These are phyloP conservation scores for Phaetusa simplex DNA, from an alignment of 2,113 vertebrate species.

Conservation along the genomic window DNA sequence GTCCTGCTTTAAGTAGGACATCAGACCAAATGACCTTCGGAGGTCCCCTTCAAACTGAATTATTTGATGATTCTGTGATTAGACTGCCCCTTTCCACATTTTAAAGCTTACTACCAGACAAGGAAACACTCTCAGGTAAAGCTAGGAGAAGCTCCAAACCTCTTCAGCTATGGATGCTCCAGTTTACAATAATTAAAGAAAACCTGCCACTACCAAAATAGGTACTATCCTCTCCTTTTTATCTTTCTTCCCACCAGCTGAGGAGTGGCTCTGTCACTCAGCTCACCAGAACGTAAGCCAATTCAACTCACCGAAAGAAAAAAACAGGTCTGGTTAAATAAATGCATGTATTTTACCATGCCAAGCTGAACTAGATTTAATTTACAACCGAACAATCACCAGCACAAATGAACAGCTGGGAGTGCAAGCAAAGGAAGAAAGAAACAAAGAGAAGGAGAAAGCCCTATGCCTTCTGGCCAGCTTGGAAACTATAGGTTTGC, in stretches of 20 bases:
- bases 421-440: background rate
- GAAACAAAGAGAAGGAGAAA: background rate
- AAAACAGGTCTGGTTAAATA: background rate
- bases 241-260: background rate
- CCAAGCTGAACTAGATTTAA: background rate
- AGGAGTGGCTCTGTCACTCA: background rate
- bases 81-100: background rate
- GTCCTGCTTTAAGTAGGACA: background rate
- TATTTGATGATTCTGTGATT: background rate
- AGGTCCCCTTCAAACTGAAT: background rate
- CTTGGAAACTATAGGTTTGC: background rate
- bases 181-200: background rate
- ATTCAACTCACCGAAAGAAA: background rate
- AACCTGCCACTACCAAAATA: background rate
- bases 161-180: background rate
- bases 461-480: background rate
- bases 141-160: background rate
- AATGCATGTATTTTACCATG: background rate
- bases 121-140: background rate
- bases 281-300: background rate
- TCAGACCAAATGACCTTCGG: background rate
- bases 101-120: background rate
- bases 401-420: background rate
- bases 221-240: background rate
- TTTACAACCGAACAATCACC: background rate